phyloP scores from a whole-genome alignment of 1,140 invertebrate genomes.

The Ladona fulva region DNA sequence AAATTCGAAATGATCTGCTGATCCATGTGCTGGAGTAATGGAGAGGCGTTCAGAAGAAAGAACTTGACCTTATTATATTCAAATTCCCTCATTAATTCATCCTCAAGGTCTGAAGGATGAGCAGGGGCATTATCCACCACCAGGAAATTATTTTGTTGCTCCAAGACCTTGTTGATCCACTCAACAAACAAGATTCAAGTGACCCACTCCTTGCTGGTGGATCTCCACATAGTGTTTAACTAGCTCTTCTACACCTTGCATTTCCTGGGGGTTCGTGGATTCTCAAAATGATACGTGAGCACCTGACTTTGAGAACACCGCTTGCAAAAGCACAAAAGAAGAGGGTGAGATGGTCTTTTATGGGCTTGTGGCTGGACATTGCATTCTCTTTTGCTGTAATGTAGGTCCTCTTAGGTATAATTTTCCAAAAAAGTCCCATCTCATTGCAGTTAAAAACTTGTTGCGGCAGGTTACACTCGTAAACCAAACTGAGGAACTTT shows the following conservation, averaged over 20 bases:
- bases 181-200: not conserved
- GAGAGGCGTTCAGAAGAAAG: constrained; percentile 22
- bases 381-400: not conserved
- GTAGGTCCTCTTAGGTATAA: no score
- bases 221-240: not conserved
- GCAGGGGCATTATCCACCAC: not conserved
- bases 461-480: no score
- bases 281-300: not conserved
- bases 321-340: constrained; percentile 10
- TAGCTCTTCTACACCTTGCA: not conserved
- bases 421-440: no score
- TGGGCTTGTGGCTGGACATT: not conserved
- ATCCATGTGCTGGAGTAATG: constrained; percentile 24
- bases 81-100: constrained; percentile 17
- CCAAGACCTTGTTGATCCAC: no score
- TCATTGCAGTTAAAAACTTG: no score
- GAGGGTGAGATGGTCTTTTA: constrained; percentile 1
- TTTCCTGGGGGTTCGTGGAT: not conserved
- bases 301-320: no score
- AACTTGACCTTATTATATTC: constrained; percentile 24
- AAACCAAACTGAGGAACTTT: no score
- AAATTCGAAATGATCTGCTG: constrained; percentile 24
- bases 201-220: not conserved
- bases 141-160: not conserved
- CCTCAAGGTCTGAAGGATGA: not conserved